These are phyloP conservation scores for Mus musculus DNA, from an alignment of 2,113 vertebrate species.

Conservation along the genomic window GRCm39 chr4:71252001-71252500, in stretches of 20 bases:
- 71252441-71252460: background rate
- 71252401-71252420: background rate
- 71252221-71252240: conserved; percentile 31
- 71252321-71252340: conserved; percentile 58
- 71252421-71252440: background rate
- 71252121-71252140: too few species aligned
- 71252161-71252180: too few species aligned
- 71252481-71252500: background rate
- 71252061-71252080: too few species aligned
- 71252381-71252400: conserved; percentile 61
- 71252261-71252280: background rate
- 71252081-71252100: too few species aligned
- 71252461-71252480: background rate
- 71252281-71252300: background rate
- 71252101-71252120: too few species aligned
- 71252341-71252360: conserved; percentile 44
- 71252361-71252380: conserved; percentile 58
- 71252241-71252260: conserved; percentile 14
- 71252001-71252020: too few species aligned
- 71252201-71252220: too few species aligned
- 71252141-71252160: too few species aligned
- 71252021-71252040: too few species aligned
- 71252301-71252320: conserved; percentile 58
- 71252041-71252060: too few species aligned
- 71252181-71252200: too few species aligned